Evolutionary conservation across 2,797 vertebrate genomes (phyloP), one percentile per base, ranked within the genome.

Genomic region (Diceros bicornis): DNA sequence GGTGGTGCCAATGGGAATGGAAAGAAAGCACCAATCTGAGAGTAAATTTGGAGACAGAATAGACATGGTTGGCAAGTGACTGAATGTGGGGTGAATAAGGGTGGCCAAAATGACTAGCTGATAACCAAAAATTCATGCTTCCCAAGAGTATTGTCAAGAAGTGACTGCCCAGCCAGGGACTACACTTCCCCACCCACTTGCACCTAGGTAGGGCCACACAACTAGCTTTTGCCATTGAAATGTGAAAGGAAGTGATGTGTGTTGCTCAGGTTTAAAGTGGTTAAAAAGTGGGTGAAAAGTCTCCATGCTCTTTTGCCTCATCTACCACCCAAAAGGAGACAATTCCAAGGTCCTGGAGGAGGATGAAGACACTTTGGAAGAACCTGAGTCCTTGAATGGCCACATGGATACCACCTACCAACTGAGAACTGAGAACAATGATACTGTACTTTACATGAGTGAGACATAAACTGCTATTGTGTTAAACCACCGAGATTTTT

Each of bases 201-300:
- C 18, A 29, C 13, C 37, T 87, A 50, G 2, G 32, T 55, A 8
- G 8, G n/a, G 55, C 32, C 34, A 52, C 7, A 78, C 13, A 69
- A 78, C 11, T 44, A 57, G 41, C 8, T 50, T 95, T 94, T 59
- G 16, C 50, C 66, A 79, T 13, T 75, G 32, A 97, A 90, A 97
- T 86, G 7, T 86, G 17, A 47, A 78, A 93, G 21, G n/a, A 88
- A 72, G 18, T 62, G 21, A 44, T 50, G 21, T 10, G 1, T 83
- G 25, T 41, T 25, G 10, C 29, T 91, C 21, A 17, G 41, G 18
- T 37, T 75, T 32, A 55, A 75, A 62, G 29, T 18, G 17, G 6
- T 11, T 55, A 2, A 62, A 91, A 92, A 75, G 66, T 29, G 18
- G 8, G 4, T 61, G 4, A 72, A 88, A 92, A 74, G 21, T 21